Evolutionary conservation across 2,888 invertebrate genomes (phyloP), one percentile per base, ranked within the genome.

Genomic region (Coleophora deauratella): DNA sequence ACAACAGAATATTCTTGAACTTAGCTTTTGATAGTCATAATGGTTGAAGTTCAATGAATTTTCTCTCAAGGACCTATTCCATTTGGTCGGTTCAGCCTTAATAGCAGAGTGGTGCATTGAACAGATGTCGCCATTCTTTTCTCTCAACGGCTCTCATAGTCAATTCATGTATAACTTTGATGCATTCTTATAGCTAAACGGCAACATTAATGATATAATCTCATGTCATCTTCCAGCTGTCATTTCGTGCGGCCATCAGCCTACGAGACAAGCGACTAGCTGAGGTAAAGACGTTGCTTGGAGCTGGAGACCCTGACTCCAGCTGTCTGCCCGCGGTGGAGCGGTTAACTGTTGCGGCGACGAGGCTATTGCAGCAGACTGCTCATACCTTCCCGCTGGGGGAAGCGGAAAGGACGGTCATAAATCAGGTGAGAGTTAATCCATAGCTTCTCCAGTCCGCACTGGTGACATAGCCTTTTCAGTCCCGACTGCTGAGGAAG

Each of bases 191-290:
- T 4, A 21, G 3, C 3, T 6, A 21, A 21, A 21, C 21, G 21
- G 3, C 21, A 6, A 21, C 21, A 21, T 21, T 21, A 21, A 21
- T 21, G 21, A 21, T 21, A 6, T 6, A 21, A 21, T 4, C 21
- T 21, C 21, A 21, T 21, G 3, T 21, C 21, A 21, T 21, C 21
- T 53, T 50, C n/a, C 62, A 84, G 81, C 57, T 85, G 37, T 80
- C 84, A 14, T 85, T 85, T 59, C 80, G 84, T 40, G 84, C 84
- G 1, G 81, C 76, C 2, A 80, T 85, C 47, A 77, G 91, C 54
- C 87, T 92, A 54, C 88, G 94, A 44, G 91, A 91, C 57, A 89
- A 91, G 43, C 91, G 94, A 54, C 88, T 93, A 49, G 87, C 88
- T 45, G 92, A 93, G 65, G 88, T 94, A 38, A 90, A 91, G 54